Base-by-base conservation (phyloP, 2,888 invertebrate species). In the Ichneumoninae sp. region DNA sequence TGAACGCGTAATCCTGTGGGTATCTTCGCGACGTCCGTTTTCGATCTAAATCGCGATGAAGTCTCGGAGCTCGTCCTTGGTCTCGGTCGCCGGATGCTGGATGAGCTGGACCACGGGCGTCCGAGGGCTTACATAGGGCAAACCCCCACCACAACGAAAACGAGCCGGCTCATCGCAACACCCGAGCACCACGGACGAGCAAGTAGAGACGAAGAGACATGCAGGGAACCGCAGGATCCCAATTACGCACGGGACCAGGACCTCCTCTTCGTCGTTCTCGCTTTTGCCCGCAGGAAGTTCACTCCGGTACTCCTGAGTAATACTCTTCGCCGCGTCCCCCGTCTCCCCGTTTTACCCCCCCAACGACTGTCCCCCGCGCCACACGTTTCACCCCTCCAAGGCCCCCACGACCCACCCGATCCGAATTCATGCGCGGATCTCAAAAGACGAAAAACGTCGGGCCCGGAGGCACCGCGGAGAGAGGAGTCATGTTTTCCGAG, bases 71-170 rank as follows among this genome's bases (percentile, higher is more conserved):
- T 88, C 87, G 90, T 90, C 92, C 91, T 91, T 91, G 90, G 87
- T 90, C 89, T 90, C 90, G 44, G 90, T 91, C 91, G 92, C 90
- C 89, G 90, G 93, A 93, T 92, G 93, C 93, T 93, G 93, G 93
- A 93, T 93, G 93, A 90, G 90, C 92, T 93, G 93, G 92, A 93
- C 93, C 93, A 90, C 88, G 90, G 86, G 88, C 88, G 91, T 90
- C 90, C 91, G 92, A 93, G 93, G 93, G 93, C 92, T 93, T 93
- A 93, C 93, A 93, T 93, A 93, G 93, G 93, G 92, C 93, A 86
- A 74, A 76, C 89, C 93, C 93, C 93, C 93, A 93, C 93, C 92
- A 92, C 85, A 72, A 83, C 74, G 62, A 66, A 66, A n/a, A 44
- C 30, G 33, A 54, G 72, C 76, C 62, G 77, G 76, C 72, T 69